Percentiles rank a stretch among this genome's conserved stretches.
These are phyloP conservation scores for Boloria euphrosyne DNA, from an alignment of 2,888 invertebrate genomes.

Conservation along the genomic window DNA sequence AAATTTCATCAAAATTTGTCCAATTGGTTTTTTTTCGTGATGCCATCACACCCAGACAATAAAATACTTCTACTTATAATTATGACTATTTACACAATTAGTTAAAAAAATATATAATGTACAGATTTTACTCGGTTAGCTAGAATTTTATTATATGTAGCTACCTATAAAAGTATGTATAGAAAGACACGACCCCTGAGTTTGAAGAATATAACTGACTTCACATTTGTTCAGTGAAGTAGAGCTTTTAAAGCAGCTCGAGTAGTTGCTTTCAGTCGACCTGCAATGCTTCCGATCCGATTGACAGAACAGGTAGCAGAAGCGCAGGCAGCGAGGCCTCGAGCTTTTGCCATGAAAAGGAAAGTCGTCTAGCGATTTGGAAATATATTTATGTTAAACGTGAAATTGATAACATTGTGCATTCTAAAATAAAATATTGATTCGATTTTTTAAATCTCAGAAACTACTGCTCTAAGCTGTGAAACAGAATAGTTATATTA, in stretches of 20 bases:
- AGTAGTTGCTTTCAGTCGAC: conserved; percentile 27
- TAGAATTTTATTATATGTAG: too few species aligned
- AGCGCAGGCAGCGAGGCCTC: conserved; percentile 8
- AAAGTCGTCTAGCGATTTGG: conserved; percentile 16
- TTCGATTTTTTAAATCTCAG: neutral
- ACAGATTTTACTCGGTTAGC: too few species aligned
- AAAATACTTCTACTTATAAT: too few species aligned
- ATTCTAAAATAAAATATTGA: neutral
- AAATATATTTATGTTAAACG: neutral
- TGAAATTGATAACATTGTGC: conserved; percentile 6
- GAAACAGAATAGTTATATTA: too few species aligned
- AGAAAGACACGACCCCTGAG: neutral
- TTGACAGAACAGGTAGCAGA: conserved; percentile 19
- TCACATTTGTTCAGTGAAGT: conserved; percentile 22
- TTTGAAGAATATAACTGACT: neutral
- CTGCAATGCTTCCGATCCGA: conserved; percentile 30
- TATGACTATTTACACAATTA: too few species aligned
- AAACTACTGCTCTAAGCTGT: too few species aligned
- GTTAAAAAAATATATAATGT: too few species aligned
- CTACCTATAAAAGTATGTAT: too few species aligned
- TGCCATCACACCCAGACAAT: too few species aligned
- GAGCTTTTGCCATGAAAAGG: conserved; percentile 13
- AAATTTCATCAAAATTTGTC: too few species aligned
- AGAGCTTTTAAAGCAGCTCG: conserved; percentile 14
- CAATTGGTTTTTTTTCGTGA: too few species aligned